These are phyloP conservation scores for Ramphastos sulfuratus DNA, from an alignment of 2,113 vertebrate species.

Conservation along the genomic window DNA sequence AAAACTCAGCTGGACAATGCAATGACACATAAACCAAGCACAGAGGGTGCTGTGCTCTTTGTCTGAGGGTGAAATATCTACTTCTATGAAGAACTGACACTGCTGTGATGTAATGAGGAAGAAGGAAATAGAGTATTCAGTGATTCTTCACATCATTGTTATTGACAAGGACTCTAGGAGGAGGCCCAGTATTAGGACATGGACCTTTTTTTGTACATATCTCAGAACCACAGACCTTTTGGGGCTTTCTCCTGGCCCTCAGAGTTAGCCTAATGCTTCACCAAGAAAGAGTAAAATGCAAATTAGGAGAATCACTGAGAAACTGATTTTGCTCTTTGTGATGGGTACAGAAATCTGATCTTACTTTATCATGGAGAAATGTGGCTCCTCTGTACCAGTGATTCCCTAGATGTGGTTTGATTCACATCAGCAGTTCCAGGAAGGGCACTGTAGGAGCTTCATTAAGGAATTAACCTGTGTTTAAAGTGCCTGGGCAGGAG, in stretches of 20 bases:
- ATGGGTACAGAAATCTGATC: background rate
- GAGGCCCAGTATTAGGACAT: background rate
- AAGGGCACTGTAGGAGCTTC: background rate
- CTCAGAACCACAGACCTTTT: background rate
- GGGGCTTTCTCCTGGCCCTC: background rate
- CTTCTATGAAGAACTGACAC: background rate
- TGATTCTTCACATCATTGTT: background rate
- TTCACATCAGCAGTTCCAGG: background rate
- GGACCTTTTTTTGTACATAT: background rate
- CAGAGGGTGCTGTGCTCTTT: background rate
- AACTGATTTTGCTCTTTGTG: background rate
- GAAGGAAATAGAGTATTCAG: background rate
- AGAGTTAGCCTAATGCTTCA: background rate
- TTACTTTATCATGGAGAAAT: background rate
- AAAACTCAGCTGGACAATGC: background rate
- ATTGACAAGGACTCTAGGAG: background rate
- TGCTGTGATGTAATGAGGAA: background rate
- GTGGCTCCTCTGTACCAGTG: background rate
- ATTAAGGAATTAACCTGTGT: background rate
- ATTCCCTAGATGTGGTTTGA: background rate
- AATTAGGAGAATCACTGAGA: background rate
- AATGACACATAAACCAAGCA: background rate
- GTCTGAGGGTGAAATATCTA: background rate
- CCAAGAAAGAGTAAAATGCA: background rate
- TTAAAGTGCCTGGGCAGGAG: background rate